Evolutionary conservation across 1,140 invertebrate species (phyloP), one percentile per base, ranked within the genome.

Genomic region (Sarcophaga bullata): DNA sequence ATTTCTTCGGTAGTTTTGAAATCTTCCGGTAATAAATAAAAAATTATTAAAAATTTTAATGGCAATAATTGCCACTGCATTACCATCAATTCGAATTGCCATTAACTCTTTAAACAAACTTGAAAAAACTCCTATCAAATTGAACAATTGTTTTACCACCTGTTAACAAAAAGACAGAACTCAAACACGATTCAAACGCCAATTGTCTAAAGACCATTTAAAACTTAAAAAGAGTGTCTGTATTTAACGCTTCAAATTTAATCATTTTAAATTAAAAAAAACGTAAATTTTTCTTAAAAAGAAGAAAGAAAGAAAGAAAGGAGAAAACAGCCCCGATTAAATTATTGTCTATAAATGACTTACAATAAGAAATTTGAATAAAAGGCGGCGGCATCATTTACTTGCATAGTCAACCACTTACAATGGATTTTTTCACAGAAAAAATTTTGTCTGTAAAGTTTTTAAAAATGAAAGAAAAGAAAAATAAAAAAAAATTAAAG

Each of bases 291-390:
- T 37, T 37, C 25, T 37, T 37, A 37, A 37, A 37, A 37, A 37
- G n/a, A n/a, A n/a, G n/a, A n/a, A 37, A 37, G 4, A 37, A 37
- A 37, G 25, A 37, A 37, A 37, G 25, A 37, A 4, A 37, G 25
- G 25, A 37, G 4, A 1, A 37, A 37, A 37, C 1, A 37, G 4
- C 25, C 25, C 25, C 62, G 62, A 68, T 68, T 68, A 68, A 68
- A 68, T 68, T 68, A 68, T 68, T 68, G n/a, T 68, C 62, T 68
- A 68, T 68, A 68, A 68, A 68, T 68, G 17, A 68, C 62, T 68
- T 68, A n/a, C 19, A 68, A 68, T 68, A 58, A 58, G 54, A 58
- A 15, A 58, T 58, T 58, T 58, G 54, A 58, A 58, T 58, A 58
- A 58, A 58, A 58, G 54, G 4, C 25, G 25, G 25, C 25, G 4